Evolutionary conservation across 35 echinoderm and acorn worm genomes (phyloP).

Genomic region (Stichopus chloronotus): DNA sequence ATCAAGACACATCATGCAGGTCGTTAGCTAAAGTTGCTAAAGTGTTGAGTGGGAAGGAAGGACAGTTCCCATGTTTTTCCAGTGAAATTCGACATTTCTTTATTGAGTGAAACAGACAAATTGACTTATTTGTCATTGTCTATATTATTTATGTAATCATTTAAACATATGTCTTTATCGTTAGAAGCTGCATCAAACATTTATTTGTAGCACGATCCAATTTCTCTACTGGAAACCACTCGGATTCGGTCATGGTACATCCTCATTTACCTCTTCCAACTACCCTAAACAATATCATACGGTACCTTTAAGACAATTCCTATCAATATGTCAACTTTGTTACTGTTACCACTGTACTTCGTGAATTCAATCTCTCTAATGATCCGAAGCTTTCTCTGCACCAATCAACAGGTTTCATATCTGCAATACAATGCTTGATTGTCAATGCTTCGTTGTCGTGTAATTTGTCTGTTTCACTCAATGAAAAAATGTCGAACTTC

Average conservation of each 20-base stretch:
- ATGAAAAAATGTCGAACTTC: slow-evolving; percentile 7
- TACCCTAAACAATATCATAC: no score
- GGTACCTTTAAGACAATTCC: slow-evolving; percentile 54
- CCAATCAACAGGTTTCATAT: slow-evolving; percentile 35
- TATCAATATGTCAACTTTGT: slow-evolving; percentile 46
- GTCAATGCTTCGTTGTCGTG: background rate
- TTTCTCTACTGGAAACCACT: no score
- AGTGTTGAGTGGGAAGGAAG: slow-evolving; percentile 31
- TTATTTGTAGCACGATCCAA: no score
- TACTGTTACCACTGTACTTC: background rate
- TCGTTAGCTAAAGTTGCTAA: slow-evolving; percentile 41
- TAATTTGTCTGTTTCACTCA: background rate
- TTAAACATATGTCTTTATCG: no score
- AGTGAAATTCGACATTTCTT: slow-evolving; percentile 20
- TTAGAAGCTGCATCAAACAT: no score
- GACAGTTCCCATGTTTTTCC: slow-evolving; percentile 39
- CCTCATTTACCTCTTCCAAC: no score
- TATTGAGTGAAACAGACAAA: background rate
- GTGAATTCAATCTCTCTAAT: slow-evolving; percentile 41
- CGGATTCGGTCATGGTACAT: no score
- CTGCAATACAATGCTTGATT: background rate
- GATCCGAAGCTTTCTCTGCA: slow-evolving; percentile 20
- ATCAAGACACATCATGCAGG: slow-evolving; percentile 55
- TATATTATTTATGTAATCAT: no score
- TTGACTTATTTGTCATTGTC: no score